Percentiles rank a stretch among this genome's conserved stretches.
These are phyloP conservation scores for Leptosomus discolor DNA, from an alignment of 2,113 vertebrate genomes.

Conservation along the genomic window DNA sequence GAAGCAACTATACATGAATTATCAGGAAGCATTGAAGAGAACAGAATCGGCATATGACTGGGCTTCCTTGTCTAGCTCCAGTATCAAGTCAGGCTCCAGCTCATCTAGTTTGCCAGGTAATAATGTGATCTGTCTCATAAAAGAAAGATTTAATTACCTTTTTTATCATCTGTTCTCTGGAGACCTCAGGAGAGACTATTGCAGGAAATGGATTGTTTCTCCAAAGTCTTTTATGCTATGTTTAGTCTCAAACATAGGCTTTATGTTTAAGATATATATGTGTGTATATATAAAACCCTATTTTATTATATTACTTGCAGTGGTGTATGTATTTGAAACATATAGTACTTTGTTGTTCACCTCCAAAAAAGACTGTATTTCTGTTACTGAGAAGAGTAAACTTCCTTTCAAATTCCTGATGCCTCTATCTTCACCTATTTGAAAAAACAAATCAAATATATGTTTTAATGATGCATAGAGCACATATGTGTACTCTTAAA, in stretches of 20 bases:
- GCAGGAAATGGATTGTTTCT: neutral
- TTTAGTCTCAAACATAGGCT: neutral
- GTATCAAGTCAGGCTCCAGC: constrained; percentile 95
- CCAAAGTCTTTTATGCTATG: neutral
- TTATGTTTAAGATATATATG: neutral
- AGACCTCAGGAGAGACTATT: neutral
- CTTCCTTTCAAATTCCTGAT: neutral
- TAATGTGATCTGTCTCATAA: neutral
- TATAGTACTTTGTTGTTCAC: neutral
- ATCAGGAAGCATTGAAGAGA: constrained; percentile 95
- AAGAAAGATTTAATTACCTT: neutral
- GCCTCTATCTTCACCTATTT: neutral
- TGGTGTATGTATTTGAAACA: neutral
- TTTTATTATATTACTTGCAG: neutral
- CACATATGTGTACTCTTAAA: neutral
- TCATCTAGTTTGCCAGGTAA: constrained; percentile 92
- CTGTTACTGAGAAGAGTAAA: neutral
- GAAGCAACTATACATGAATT: constrained; percentile 92
- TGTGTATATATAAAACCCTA: neutral
- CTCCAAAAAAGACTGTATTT: neutral
- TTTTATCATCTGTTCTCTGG: neutral
- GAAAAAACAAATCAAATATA: neutral
- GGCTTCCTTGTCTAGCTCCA: constrained; percentile 94
- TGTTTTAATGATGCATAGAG: neutral
- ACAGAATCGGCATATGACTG: constrained; percentile 94